phyloP scores from a whole-genome alignment of 2,888 invertebrate genomes.

The Torymus auratus region DNA sequence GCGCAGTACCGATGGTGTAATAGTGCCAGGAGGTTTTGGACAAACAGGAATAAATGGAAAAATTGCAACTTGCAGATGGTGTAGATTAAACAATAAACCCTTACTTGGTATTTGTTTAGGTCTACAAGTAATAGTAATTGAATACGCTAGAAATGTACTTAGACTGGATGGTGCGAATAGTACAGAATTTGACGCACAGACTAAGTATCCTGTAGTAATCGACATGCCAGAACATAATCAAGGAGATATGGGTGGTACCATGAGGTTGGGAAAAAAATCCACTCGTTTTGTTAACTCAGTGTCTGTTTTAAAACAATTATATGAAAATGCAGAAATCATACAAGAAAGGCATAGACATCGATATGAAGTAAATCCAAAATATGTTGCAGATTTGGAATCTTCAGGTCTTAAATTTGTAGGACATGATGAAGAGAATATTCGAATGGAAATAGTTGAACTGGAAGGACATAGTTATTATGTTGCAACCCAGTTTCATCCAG shows the following conservation, averaged over 20 bases:
- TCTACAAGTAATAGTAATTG: constrained; percentile 96
- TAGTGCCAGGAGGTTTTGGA: constrained; percentile 98
- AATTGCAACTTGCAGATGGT: constrained; percentile 95
- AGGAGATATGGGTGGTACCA: constrained; percentile 96
- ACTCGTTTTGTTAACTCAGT: constrained; percentile 85
- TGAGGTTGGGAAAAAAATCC: constrained; percentile 95
- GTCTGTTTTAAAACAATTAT: constrained; percentile 84
- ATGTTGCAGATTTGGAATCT: constrained; percentile 86
- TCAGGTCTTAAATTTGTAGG: constrained; percentile 93
- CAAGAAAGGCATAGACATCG: constrained; percentile 98
- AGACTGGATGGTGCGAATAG: constrained; percentile 88
- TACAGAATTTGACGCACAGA: constrained; percentile 88
- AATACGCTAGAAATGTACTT: constrained; percentile 93
- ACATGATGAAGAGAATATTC: constrained; percentile 86
- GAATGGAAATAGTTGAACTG: constrained; percentile 97
- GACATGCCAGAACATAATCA: constrained; percentile 99
- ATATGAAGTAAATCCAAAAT: constrained; percentile 96
- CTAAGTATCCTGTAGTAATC: constrained; percentile 89
- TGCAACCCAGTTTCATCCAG: constrained; percentile 98
- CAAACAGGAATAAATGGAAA: constrained; percentile 97
- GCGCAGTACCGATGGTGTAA: constrained; percentile 83
- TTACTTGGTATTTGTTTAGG: constrained; percentile 98
- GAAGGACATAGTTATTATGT: constrained; percentile 94
- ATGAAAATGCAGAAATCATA: constrained; percentile 86
- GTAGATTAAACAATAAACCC: constrained; percentile 92